phyloP scores from a whole-genome alignment of 2,797 vertebrate genomes.

The Lepus townsendii region DNA sequence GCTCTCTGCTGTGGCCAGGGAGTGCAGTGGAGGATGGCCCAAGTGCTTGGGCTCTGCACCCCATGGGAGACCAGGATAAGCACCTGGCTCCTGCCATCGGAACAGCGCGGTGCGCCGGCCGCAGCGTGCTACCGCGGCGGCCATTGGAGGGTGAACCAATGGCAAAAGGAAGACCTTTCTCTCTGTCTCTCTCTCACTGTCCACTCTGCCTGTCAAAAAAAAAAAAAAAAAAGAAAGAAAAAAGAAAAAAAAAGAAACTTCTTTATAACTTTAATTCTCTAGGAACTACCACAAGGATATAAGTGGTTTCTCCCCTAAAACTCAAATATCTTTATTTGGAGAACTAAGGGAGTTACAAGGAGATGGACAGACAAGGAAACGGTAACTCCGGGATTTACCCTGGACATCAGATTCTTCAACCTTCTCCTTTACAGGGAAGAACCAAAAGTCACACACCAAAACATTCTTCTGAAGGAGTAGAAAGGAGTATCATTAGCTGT shows the following conservation, averaged over 20 bases:
- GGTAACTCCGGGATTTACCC: conserved; percentile 61
- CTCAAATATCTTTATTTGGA: conserved; percentile 34
- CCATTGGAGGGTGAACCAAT: no score
- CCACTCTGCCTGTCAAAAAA: no score
- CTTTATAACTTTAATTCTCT: conserved; percentile 43
- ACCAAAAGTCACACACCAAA: conserved; percentile 28
- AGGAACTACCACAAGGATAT: not conserved
- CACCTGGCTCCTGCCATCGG: no score
- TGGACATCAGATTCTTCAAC: not conserved
- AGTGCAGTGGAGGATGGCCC: no score
- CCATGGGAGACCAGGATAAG: no score
- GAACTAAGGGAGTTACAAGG: not conserved
- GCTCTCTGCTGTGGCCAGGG: no score
- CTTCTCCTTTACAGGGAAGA: conserved; percentile 22
- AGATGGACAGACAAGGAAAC: not conserved
- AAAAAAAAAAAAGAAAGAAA: no score
- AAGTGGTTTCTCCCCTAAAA: conserved; percentile 13
- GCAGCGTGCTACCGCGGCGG: no score
- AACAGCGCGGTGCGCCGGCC: no score
- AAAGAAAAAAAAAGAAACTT: conserved; percentile 4
- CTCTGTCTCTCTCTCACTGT: no score
- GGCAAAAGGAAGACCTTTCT: no score
- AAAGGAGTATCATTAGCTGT: conserved; percentile 12
- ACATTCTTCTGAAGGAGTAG: conserved; percentile 3
- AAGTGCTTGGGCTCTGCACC: no score